Evolutionary conservation across 2,888 invertebrate genomes (phyloP).

Genomic region (Patella ulyssiponensis): DNA sequence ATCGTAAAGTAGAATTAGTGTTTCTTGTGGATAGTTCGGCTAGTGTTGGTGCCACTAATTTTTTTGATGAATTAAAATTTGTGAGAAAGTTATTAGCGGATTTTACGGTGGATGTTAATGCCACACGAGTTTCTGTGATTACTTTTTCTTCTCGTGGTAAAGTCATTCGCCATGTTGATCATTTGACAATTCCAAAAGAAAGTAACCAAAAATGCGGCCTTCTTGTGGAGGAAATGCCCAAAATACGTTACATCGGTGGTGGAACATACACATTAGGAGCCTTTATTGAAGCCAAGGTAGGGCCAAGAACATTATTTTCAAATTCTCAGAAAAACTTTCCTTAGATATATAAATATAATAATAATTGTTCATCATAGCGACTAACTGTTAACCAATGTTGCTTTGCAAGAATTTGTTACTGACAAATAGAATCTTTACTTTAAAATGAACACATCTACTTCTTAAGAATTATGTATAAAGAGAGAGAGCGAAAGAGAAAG

Average conservation of each 20-base stretch:
- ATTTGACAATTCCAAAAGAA: conserved; percentile 75
- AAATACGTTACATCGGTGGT: conserved; percentile 79
- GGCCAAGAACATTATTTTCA: not conserved
- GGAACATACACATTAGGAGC: conserved; percentile 82
- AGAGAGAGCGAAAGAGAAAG: too few relatives aligned
- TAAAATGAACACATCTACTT: too few relatives aligned
- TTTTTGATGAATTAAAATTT: conserved; percentile 79
- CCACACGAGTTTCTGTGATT: conserved; percentile 79
- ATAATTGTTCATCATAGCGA: not conserved
- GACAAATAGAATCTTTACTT: too few relatives aligned
- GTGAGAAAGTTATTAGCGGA: conserved; percentile 78
- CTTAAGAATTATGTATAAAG: too few relatives aligned
- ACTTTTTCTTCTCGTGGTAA: conserved; percentile 78
- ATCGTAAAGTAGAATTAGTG: conserved; percentile 76
- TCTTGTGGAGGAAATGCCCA: conserved; percentile 77
- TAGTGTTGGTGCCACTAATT: conserved; percentile 79
- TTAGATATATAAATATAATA: not conserved
- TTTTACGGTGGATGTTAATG: conserved; percentile 78
- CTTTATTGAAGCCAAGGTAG: conserved; percentile 78
- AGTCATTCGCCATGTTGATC: conserved; percentile 77
- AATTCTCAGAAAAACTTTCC: not conserved
- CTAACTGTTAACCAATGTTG: not conserved
- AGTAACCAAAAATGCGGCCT: conserved; percentile 79
- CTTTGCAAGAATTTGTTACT: not conserved
- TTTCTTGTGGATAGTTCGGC: conserved; percentile 82